These are phyloP conservation scores for Aplysina aerophoba DNA, from an alignment of 37 sponge, comb jelly and placozoan species.

Conservation along the genomic window DNA sequence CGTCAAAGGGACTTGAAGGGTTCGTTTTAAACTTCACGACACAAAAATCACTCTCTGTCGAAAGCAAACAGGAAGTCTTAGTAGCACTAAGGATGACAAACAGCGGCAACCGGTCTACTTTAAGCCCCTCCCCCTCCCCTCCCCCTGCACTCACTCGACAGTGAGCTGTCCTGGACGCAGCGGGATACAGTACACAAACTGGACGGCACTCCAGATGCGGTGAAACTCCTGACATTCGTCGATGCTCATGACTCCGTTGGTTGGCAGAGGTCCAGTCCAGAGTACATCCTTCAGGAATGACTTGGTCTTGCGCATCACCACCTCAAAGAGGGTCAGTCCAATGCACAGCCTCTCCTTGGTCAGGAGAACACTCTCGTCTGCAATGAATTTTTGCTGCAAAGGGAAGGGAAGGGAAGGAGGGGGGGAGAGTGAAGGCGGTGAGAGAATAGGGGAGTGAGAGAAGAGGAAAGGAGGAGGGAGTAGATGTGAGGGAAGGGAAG, in stretches of 20 bases:
- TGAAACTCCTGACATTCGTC: conserved; percentile 99
- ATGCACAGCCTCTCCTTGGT: conserved; percentile 96
- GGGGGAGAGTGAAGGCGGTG: too few species aligned
- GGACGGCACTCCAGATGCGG: conserved; percentile 98
- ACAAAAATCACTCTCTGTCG: too few species aligned
- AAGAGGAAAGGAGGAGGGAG: too few species aligned
- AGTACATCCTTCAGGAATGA: conserved; percentile 44
- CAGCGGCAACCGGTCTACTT: too few species aligned
- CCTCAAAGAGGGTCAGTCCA: conserved; percentile 94
- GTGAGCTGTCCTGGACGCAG: conserved; percentile 71
- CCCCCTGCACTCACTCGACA: conserved; percentile 66
- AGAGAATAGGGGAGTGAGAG: too few species aligned
- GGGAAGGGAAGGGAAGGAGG: neutral
- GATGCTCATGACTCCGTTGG: conserved; percentile 94
- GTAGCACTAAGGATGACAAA: too few species aligned
- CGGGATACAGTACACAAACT: conserved; percentile 93
- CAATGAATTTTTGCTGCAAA: conserved; percentile 74
- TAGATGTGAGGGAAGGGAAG: too few species aligned
- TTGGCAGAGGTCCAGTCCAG: conserved; percentile 83
- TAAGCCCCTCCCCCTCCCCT: neutral
- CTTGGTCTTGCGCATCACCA: conserved; percentile 81
- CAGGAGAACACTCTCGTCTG: conserved; percentile 88
- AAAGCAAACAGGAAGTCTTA: too few species aligned
- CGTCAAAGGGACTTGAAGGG: too few species aligned
- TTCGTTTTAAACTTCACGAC: too few species aligned